These are phyloP conservation scores for Champsocephalus gunnari DNA, from an alignment of 2,797 vertebrate genomes.

Conservation along the genomic window DNA sequence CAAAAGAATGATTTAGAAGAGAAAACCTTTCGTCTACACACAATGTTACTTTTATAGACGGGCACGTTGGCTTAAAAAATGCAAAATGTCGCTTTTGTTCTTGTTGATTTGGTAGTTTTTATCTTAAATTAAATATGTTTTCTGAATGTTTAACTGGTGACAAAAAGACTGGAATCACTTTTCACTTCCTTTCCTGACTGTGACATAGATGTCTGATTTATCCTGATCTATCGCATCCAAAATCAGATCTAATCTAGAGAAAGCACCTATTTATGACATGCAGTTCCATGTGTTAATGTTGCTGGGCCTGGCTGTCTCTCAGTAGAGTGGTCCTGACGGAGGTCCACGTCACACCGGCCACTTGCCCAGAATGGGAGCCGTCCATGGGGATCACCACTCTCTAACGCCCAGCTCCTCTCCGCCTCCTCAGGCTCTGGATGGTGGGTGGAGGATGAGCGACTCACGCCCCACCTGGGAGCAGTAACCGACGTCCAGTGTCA, in stretches of 20 bases:
- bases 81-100: not conserved
- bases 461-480: conserved; percentile 27
- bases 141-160: not conserved
- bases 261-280: conserved; percentile 1
- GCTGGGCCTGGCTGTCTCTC: conserved; percentile 74
- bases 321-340: conserved; percentile 89
- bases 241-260: not conserved
- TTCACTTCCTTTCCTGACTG: not conserved
- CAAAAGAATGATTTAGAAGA: not conserved
- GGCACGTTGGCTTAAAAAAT: not conserved
- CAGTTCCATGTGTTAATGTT: conserved; percentile 64
- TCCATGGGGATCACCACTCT: conserved; percentile 90
- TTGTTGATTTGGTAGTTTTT: not conserved
- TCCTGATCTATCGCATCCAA: not conserved
- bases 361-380: conserved; percentile 89
- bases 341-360: conserved; percentile 85
- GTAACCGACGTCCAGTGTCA: conserved; percentile 45
- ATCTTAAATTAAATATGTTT: not conserved
- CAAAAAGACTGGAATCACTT: not conserved
- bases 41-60: not conserved
- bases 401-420: conserved; percentile 76
- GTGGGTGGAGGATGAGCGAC: conserved; percentile 80
- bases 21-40: not conserved
- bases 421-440: conserved; percentile 82
- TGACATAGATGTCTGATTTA: not conserved